These are phyloP conservation scores for Ptilonorhynchus violaceus DNA, from an alignment of 2,113 vertebrate species.

Conservation along the genomic window DNA sequence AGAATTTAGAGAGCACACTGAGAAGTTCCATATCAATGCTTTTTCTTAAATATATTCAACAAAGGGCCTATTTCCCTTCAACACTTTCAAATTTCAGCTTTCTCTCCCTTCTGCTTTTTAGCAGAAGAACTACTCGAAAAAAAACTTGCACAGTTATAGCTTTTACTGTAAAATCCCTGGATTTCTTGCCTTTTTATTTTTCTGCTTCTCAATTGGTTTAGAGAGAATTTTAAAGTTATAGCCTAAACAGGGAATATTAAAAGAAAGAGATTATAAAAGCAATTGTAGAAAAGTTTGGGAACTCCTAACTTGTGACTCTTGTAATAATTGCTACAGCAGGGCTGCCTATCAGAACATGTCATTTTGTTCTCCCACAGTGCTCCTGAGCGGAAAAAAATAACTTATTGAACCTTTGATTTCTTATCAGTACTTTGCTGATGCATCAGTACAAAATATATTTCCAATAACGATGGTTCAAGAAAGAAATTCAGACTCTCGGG, in stretches of 20 bases:
- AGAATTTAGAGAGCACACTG: conserved; percentile 16
- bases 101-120: background rate
- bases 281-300: conserved; percentile 32
- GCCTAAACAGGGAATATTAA: conserved; percentile 28
- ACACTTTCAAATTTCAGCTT: conserved; percentile 11
- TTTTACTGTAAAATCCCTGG: conserved; percentile 39
- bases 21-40: conserved; percentile 12
- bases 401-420: background rate
- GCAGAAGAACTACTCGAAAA: background rate
- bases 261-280: conserved; percentile 53
- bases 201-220: conserved; percentile 48
- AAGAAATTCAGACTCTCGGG: background rate
- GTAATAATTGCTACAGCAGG: background rate
- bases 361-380: background rate
- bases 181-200: conserved; percentile 52
- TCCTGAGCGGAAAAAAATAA: background rate
- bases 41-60: conserved; percentile 36
- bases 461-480: background rate
- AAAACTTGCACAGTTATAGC: background rate
- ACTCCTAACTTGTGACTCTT: background rate
- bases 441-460: background rate
- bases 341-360: accelerated
- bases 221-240: conserved; percentile 34
- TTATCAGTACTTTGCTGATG: background rate
- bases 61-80: conserved; percentile 26